Evolutionary conservation across 2,113 vertebrate genomes (phyloP).

Genomic region (Pungitius pungitius): DNA sequence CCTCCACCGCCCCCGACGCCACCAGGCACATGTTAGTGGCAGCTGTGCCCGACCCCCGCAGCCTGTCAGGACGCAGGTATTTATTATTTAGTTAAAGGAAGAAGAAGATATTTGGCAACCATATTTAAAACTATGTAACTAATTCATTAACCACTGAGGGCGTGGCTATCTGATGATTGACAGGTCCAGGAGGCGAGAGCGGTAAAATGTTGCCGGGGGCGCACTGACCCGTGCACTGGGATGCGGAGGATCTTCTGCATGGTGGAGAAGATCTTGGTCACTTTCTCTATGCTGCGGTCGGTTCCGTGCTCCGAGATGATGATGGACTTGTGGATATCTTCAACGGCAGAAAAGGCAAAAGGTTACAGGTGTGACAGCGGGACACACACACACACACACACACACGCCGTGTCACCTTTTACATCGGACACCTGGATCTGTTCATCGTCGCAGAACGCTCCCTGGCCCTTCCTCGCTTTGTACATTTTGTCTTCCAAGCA

Average conservation of each 20-base stretch:
- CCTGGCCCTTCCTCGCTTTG: conserved; percentile 87
- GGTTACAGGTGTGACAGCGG: not conserved
- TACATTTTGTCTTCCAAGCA: conserved; percentile 98
- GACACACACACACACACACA: no score
- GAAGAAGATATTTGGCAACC: not conserved
- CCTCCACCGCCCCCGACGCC: conserved; percentile 87
- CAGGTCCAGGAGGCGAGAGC: no score
- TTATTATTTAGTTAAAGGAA: no score
- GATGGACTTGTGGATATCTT: conserved; percentile 91
- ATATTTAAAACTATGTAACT: not conserved
- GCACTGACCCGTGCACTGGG: conserved; percentile 88
- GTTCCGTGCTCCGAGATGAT: conserved; percentile 89
- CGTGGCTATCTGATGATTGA: not conserved
- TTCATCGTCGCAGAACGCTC: conserved; percentile 91
- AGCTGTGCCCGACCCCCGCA: conserved; percentile 89
- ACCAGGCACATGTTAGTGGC: conserved; percentile 94
- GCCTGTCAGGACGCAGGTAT: conserved; percentile 70
- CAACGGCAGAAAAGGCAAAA: conserved; percentile 10
- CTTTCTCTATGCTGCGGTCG: conserved; percentile 81
- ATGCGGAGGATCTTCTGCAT: conserved; percentile 90
- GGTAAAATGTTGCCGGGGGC: no score
- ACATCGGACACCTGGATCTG: conserved; percentile 88
- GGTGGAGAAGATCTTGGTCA: conserved; percentile 87
- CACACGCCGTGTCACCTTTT: conserved; percentile 73
- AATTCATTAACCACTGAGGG: not conserved